Base-by-base conservation (phyloP, 1,140 invertebrate genomes). In the Thrips palmi region DNA sequence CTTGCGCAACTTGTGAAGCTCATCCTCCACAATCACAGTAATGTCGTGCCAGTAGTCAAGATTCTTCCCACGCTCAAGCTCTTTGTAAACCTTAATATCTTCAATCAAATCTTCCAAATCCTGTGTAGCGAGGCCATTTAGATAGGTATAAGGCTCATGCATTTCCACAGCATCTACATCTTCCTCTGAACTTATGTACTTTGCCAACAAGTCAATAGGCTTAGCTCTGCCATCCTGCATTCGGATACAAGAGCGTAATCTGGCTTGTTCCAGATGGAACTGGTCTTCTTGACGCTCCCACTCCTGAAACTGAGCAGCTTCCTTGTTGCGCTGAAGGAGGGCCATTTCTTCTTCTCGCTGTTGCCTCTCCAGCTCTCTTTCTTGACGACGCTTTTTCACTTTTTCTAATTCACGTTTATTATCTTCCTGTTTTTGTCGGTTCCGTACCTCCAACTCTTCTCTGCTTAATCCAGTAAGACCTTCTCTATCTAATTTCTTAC, bases 41-140 rank as follows among this genome's bases (percentile, higher is more conserved):
- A 98, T 87, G 56, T 98, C 93, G 51, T 82, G 79, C 96, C 96
- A 99, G 59, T 94, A 98, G 51, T 85, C 76, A 17, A 78, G 65
- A 60, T 97, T 92, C 49, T 76, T 79, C 1, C 79, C 76, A 43
- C 77, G 69, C 58, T 89, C 85, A 41, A 86, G 53, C 58, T 86
- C 79, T 51, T 83, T 81, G 53, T 86, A 87, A 12, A 86, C 80
- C 59, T 91, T 88, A 40, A 99, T 98, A 57, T 99, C 96, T 49
- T 88, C 92, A 3, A 97, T 64, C 0, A 99, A 59, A 62, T 99
- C 94, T 56, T 98, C 94, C n/a, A 98, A 63, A 58, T 99, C 93
- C 44, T 79, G 74, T 6, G 86, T 72, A 4, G 81, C 77, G 19
- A 97, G 59, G 2, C 92, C 93, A 54, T 92, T 85, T 0, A 98